These are phyloP conservation scores for Phlogophora meticulosa DNA, from an alignment of 2,888 invertebrate species.

Conservation along the genomic window DNA sequence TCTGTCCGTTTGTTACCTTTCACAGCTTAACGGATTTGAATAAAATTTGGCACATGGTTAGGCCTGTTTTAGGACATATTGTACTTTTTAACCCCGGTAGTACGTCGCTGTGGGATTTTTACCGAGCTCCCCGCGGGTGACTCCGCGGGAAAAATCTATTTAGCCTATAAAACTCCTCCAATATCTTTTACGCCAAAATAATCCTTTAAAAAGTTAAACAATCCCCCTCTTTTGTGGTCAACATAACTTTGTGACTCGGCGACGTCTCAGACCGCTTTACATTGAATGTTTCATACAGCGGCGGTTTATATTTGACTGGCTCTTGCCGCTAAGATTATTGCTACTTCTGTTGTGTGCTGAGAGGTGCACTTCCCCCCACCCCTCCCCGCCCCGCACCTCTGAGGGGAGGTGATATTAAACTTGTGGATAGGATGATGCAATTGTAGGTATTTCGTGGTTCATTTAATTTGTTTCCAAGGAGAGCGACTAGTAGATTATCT, in stretches of 20 bases:
- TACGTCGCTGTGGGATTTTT: no score
- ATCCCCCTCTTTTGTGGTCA: background rate
- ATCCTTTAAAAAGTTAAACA: background rate
- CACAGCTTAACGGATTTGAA: no score
- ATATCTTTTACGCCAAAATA: no score
- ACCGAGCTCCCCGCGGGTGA: no score
- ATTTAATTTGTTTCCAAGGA: conserved; percentile 9
- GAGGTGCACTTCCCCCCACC: conserved; percentile 12
- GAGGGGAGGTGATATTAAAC: conserved; percentile 35
- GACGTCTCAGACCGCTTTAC: conserved; percentile 8
- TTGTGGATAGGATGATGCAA: conserved; percentile 1
- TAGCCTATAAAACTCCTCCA: no score
- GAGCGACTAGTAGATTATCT: background rate
- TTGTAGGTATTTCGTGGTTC: background rate
- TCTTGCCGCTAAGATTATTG: conserved; percentile 48
- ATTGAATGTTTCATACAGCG: conserved; percentile 41
- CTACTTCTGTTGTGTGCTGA: conserved; percentile 48
- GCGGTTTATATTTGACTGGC: conserved; percentile 39
- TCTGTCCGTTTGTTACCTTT: background rate
- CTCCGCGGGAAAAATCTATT: no score
- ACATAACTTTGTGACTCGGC: conserved; percentile 9
- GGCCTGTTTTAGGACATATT: no score
- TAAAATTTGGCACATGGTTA: no score
- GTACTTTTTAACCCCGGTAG: no score
- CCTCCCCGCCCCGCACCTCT: background rate